phyloP scores from a whole-genome alignment of 2,113 vertebrate genomes.

The human (Homo sapiens) region GRCh38 chr12:113740501-113741000 shows the following conservation, averaged over 20 bases:
- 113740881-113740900: background rate
- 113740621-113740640: background rate
- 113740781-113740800: background rate
- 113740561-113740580: background rate
- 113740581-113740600: background rate
- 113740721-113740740: background rate
- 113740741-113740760: background rate
- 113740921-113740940: background rate
- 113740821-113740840: background rate
- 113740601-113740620: background rate
- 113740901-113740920: background rate
- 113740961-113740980: background rate
- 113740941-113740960: background rate
- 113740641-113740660: background rate
- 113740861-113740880: background rate
- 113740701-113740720: background rate
- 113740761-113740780: background rate
- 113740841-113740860: background rate
- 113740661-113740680: background rate
- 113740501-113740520: background rate
- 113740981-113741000: background rate
- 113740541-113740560: background rate
- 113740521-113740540: background rate
- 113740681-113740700: background rate
- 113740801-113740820: background rate